These are phyloP conservation scores for Caenorhabditis tropicalis DNA, from an alignment of 1,140 invertebrate genomes.

Conservation along the genomic window DNA sequence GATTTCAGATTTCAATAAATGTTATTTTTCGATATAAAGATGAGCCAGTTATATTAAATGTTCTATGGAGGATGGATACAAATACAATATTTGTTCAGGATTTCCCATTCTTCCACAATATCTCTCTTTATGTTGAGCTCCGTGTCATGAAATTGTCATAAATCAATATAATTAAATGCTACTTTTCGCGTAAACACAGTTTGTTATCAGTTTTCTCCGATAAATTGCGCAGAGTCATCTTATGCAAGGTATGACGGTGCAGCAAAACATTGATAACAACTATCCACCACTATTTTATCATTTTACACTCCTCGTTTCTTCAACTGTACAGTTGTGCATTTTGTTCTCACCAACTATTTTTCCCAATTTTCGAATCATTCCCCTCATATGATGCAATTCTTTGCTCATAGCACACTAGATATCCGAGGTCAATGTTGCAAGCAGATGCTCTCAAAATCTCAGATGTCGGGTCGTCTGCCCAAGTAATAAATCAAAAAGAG, in stretches of 20 bases:
- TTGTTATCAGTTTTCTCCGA: constrained; percentile 19
- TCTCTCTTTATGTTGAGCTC: neutral
- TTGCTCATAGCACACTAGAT: neutral
- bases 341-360: neutral
- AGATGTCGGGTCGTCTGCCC: neutral
- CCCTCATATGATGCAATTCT: neutral
- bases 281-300: constrained; percentile 3
- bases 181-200: no score
- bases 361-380: neutral
- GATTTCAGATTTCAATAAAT: no score
- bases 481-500: constrained; percentile 30
- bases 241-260: constrained; percentile 34
- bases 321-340: neutral
- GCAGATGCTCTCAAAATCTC: constrained; percentile 10
- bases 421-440: neutral
- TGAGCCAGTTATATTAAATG: no score
- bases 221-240: neutral
- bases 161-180: neutral
- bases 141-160: neutral
- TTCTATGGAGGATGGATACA: no score
- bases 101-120: neutral
- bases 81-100: neutral
- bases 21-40: no score
- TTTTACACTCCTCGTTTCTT: neutral
- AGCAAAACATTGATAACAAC: constrained; percentile 21